Evolutionary conservation across 2,888 invertebrate species (phyloP).

Genomic region (Lymantria dispar): DNA sequence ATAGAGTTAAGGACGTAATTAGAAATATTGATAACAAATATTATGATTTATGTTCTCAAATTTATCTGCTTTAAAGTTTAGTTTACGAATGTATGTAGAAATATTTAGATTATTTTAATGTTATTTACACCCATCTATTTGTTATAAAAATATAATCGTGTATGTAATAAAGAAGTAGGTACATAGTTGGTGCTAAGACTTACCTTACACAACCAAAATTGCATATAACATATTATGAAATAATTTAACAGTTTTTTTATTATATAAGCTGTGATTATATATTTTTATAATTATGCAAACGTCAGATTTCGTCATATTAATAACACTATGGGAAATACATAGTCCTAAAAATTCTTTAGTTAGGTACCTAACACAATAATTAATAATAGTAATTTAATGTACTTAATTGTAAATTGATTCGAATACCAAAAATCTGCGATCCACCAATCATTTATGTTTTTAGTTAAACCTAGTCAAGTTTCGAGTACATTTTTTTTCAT

Average conservation of each 20-base stretch:
- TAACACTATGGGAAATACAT: conserved; percentile 2
- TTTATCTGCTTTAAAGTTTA: conserved; percentile 15
- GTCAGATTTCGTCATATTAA: not conserved
- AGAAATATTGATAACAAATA: not conserved
- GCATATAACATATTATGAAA: conserved; percentile 4
- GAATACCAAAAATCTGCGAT: conserved; percentile 73
- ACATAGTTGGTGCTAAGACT: conserved; percentile 38
- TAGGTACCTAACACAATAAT: too few species aligned
- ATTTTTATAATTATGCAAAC: not conserved
- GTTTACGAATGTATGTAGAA: conserved; percentile 6
- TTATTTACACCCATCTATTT: conserved; percentile 34
- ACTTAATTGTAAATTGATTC: conserved; percentile 39
- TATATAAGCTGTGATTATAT: not conserved
- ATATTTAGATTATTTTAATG: conserved; percentile 9
- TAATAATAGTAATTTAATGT: conserved; percentile 2
- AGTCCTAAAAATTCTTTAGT: too few species aligned
- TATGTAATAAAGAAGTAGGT: conserved; percentile 12
- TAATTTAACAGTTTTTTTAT: conserved; percentile 5
- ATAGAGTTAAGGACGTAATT: not conserved
- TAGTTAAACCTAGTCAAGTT: conserved; percentile 64
- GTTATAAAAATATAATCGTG: conserved; percentile 19
- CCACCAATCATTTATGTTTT: conserved; percentile 66
- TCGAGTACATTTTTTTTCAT: conserved; percentile 6
- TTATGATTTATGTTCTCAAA: conserved; percentile 5
- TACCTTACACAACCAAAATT: conserved; percentile 31